phyloP scores from a whole-genome alignment of 2,888 invertebrate species.

The Cerastis rubricosa region DNA sequence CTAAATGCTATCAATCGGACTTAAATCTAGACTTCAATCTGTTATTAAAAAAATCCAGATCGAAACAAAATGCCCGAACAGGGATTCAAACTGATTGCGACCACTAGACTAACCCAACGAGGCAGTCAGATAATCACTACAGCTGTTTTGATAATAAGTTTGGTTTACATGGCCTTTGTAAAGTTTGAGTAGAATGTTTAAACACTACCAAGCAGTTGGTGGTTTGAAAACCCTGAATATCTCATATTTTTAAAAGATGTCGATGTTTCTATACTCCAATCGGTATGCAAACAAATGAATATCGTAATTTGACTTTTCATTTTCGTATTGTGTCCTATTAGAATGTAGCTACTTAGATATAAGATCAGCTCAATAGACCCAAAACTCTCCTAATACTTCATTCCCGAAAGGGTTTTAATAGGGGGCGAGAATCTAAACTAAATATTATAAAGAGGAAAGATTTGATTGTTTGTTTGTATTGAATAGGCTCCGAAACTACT shows the following conservation, averaged over 20 bases:
- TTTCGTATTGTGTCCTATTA: background rate
- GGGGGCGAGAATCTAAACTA: no score
- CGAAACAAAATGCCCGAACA: background rate
- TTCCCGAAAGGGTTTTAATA: background rate
- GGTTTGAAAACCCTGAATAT: background rate
- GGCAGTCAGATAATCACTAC: background rate
- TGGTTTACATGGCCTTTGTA: background rate
- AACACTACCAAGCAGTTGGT: background rate
- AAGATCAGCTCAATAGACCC: background rate
- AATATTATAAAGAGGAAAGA: no score
- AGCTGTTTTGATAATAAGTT: conserved; percentile 11
- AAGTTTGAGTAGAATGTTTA: background rate
- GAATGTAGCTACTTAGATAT: background rate
- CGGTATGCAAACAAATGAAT: background rate
- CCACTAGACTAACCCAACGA: background rate
- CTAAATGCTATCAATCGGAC: background rate
- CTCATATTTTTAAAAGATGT: background rate
- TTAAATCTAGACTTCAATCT: background rate
- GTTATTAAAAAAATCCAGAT: background rate
- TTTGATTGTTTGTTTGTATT: no score
- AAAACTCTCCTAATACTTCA: background rate
- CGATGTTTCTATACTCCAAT: background rate
- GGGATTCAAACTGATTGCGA: background rate
- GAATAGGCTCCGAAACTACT: no score
- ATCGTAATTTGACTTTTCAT: background rate